These are phyloP conservation scores for Diadema setosum DNA, from an alignment of 35 echinoderm and acorn worm species.

Conservation along the genomic window DNA sequence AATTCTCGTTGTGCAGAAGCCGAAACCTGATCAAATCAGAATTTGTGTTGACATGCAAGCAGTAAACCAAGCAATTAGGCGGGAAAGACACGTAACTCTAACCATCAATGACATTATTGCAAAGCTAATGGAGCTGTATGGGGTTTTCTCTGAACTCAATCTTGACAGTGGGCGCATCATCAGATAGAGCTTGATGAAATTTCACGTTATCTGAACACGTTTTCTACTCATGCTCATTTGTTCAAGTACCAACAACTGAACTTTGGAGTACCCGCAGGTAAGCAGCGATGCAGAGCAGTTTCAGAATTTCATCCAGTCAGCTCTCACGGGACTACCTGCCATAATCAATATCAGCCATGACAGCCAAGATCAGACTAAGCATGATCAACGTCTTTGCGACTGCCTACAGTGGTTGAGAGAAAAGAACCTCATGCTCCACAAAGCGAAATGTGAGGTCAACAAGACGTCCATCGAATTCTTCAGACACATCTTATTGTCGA, in stretches of 20 bases:
- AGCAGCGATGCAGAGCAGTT: constrained; percentile 55
- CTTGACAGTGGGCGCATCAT: constrained; percentile 48
- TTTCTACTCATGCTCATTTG: constrained; percentile 48
- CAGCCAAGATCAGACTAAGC: neutral
- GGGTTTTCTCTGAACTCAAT: constrained; percentile 52
- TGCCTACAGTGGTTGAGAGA: constrained; percentile 49
- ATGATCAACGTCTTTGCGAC: neutral
- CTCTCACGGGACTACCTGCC: constrained; percentile 29
- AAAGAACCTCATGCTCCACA: constrained; percentile 52
- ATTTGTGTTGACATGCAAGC: constrained; percentile 56
- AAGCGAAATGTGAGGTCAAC: constrained; percentile 53
- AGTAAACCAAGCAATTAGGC: constrained; percentile 25
- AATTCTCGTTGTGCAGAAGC: constrained; percentile 59
- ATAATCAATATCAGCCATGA: constrained; percentile 59
- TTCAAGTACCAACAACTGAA: constrained; percentile 56
- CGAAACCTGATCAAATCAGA: constrained; percentile 25
- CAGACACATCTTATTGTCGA: neutral
- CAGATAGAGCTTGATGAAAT: constrained; percentile 47
- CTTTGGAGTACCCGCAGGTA: constrained; percentile 57
- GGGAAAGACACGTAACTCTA: constrained; percentile 52
- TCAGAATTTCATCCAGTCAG: constrained; percentile 62
- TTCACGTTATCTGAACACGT: constrained; percentile 42
- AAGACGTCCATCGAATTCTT: constrained; percentile 40
- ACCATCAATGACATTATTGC: constrained; percentile 61
- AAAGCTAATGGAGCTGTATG: constrained; percentile 29